phyloP scores from a whole-genome alignment of 2,797 vertebrate genomes.

The Pristis pectinata region DNA sequence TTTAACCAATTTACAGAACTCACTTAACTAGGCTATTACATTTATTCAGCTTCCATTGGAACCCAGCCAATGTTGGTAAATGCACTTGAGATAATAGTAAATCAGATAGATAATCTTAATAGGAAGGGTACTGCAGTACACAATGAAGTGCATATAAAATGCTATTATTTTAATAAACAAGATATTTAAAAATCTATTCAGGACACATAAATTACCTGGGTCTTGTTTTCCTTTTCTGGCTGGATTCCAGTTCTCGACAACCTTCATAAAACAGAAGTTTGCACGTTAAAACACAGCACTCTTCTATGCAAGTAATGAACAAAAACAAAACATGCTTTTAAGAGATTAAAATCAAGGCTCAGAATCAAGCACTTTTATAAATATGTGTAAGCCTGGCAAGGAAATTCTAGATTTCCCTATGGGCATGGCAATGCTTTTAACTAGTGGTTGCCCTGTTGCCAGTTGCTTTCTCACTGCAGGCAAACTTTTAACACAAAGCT shows the following conservation, averaged over 20 bases:
- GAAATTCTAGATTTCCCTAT: not conserved
- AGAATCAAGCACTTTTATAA: not conserved
- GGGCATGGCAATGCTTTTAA: not conserved
- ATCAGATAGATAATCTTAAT: constrained; percentile 6
- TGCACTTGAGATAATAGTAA: constrained; percentile 9
- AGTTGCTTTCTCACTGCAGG: not conserved
- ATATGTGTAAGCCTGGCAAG: not conserved
- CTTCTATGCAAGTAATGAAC: not conserved
- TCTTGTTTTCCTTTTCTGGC: constrained; percentile 56
- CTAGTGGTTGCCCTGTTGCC: not conserved
- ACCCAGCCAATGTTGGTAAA: not conserved
- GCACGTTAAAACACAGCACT: not conserved
- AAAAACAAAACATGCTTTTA: not conserved
- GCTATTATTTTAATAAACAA: constrained; percentile 13
- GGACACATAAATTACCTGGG: constrained; percentile 51
- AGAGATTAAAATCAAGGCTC: not conserved
- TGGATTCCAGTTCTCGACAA: constrained; percentile 53
- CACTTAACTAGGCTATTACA: not conserved
- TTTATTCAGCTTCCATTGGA: constrained; percentile 15
- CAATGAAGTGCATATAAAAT: not conserved
- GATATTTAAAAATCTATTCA: not conserved
- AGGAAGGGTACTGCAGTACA: constrained; percentile 1
- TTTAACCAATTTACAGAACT: constrained; percentile 24
- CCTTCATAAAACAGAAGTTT: constrained; percentile 48
- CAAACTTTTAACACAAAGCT: not conserved